phyloP scores from a whole-genome alignment of 1,140 invertebrate genomes.

The Olivierus martensii region DNA sequence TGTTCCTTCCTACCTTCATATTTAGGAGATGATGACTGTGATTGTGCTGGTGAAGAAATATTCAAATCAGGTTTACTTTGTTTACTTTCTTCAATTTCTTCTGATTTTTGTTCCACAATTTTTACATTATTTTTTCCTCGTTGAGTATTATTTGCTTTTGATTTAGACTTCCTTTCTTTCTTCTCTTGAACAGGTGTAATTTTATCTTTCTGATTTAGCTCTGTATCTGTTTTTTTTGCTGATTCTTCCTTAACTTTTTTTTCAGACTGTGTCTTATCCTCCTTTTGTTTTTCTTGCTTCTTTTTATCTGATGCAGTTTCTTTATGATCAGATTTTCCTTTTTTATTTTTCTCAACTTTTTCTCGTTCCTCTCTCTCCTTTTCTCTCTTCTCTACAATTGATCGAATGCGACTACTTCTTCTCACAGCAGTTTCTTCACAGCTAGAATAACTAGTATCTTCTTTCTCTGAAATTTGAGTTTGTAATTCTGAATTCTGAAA shows the following conservation, averaged over 20 bases:
- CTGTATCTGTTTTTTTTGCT: neutral
- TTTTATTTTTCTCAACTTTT: neutral
- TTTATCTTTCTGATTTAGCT: neutral
- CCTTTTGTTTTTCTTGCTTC: neutral
- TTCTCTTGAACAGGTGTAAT: neutral
- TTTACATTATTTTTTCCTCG: neutral
- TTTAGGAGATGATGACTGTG: neutral
- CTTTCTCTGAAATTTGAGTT: too few species aligned
- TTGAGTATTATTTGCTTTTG: neutral
- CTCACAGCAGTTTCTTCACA: neutral
- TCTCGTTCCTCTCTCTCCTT: neutral
- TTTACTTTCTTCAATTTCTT: neutral
- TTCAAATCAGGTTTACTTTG: neutral
- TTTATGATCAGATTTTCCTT: neutral
- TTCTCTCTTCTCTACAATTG: conserved; percentile 17
- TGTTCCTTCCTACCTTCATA: conserved; percentile 1
- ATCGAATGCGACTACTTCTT: conserved; percentile 16
- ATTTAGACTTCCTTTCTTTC: neutral
- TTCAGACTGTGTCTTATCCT: neutral
- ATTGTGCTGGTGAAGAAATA: too few species aligned
- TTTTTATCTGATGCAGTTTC: neutral
- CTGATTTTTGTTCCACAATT: neutral
- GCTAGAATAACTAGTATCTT: too few species aligned
- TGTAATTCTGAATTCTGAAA: too few species aligned
- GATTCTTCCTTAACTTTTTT: neutral